Evolutionary conservation across 2,888 invertebrate species (phyloP).

Genomic region (Heterodera filipjevi): DNA sequence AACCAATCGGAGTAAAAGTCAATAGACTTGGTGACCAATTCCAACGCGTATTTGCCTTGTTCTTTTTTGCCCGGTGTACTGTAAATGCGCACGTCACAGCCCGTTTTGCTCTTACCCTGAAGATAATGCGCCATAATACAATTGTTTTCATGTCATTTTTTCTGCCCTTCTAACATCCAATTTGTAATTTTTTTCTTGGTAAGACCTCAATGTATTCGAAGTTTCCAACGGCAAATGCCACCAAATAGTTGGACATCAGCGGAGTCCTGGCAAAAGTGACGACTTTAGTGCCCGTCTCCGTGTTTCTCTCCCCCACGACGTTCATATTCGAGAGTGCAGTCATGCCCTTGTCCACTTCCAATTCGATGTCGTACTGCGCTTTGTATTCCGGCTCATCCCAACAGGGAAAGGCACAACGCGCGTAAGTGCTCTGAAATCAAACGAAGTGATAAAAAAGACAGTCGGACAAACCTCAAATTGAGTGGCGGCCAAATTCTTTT

Average conservation of each 20-base stretch:
- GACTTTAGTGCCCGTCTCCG: slow-evolving; percentile 66
- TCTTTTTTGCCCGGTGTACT: slow-evolving; percentile 83
- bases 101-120: slow-evolving; percentile 68
- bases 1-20: slow-evolving; percentile 94
- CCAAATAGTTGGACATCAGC: slow-evolving; percentile 91
- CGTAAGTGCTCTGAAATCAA: slow-evolving; percentile 68
- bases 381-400: slow-evolving; percentile 88
- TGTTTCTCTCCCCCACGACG: slow-evolving; percentile 35
- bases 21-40: slow-evolving; percentile 83
- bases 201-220: slow-evolving; percentile 83
- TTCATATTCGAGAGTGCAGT: slow-evolving; percentile 90
- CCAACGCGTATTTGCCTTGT: slow-evolving; percentile 87
- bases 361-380: slow-evolving; percentile 81
- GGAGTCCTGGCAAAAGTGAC: slow-evolving; percentile 83
- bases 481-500: slow-evolving; percentile 70
- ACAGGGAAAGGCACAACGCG: slow-evolving; percentile 84
- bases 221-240: slow-evolving; percentile 91
- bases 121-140: too few species aligned
- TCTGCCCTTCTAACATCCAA: too few species aligned
- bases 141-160: too few species aligned
- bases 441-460: background rate
- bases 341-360: slow-evolving; percentile 81
- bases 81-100: slow-evolving; percentile 76
- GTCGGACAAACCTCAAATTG: slow-evolving; percentile 60
- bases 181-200: too few species aligned